Evolutionary conservation across 2,113 vertebrate genomes (phyloP).

Genomic region (Zeus faber): DNA sequence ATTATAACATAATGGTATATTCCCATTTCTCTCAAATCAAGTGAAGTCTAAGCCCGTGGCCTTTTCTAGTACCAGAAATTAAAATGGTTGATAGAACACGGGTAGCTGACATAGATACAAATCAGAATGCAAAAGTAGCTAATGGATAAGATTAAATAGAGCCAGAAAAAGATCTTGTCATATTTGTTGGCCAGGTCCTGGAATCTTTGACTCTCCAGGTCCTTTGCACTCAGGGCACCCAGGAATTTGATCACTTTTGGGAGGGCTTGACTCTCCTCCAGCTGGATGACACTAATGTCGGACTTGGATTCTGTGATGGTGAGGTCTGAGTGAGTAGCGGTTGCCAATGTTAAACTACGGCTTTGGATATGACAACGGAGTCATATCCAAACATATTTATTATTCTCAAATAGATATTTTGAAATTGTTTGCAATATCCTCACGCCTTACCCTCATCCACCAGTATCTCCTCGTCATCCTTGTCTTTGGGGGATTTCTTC

Average conservation of each 20-base stretch:
- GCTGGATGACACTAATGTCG: slow-evolving; percentile 27
- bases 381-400: not conserved
- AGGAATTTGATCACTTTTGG: slow-evolving; percentile 51
- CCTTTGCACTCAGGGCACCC: slow-evolving; percentile 28
- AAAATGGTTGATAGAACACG: slow-evolving; percentile 49
- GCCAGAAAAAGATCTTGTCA: slow-evolving; percentile 56
- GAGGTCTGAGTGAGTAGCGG: not conserved
- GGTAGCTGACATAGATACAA: slow-evolving; percentile 5
- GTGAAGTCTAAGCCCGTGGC: too few relatives aligned
- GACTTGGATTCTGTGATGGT: slow-evolving; percentile 26
- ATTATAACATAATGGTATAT: too few relatives aligned
- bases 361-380: too few relatives aligned
- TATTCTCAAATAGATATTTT: too few relatives aligned
- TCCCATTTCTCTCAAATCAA: too few relatives aligned
- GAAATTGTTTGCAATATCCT: too few relatives aligned
- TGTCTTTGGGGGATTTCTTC: not conserved
- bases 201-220: slow-evolving; percentile 8
- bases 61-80: slow-evolving; percentile 59
- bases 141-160: slow-evolving; percentile 32
- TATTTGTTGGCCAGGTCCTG: slow-evolving; percentile 35
- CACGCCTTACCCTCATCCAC: slow-evolving; percentile 8
- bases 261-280: slow-evolving; percentile 27
- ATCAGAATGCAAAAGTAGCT: slow-evolving; percentile 37
- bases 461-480: slow-evolving; percentile 25
- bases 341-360: too few relatives aligned